Base-by-base conservation (phyloP, 1,140 invertebrate species). In the Euwallacea similis region DNA sequence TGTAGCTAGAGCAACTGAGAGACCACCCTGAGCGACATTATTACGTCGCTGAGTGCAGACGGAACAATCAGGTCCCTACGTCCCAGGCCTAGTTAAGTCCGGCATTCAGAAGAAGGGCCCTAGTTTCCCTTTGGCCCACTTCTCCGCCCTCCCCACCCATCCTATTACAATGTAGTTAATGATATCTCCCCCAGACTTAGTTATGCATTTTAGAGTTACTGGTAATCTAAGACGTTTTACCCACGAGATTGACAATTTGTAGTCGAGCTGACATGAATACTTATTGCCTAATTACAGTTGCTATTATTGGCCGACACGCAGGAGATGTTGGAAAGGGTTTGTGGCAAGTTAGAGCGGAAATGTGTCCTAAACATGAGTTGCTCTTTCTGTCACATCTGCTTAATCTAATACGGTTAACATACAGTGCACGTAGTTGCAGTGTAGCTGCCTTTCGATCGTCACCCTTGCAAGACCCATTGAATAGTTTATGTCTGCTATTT, bases 131-230 rank as follows among this genome's bases (percentile, higher is more conserved):
- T 65, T 66, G 43, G 44, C 42, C 62, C 55, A 41, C 13, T 53
- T 61, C 69, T 0, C 6, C n/a, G 8, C 47, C 10, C 10, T 10
- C 33, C 59, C 33, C 58, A 47, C 64, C 73, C 44, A 44, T 43
- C 44, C 68, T 50, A 71, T 71, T 67, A 74, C 73, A 71, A 74
- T 74, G 65, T 75, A 68, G 71, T 72, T 74, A 75, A 76, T 76
- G 73, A 75, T 75, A 55, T 66, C 64, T 42, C 50, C 68, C 54
- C 59, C 64, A 47, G 70, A 73, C 68, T 76, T 65, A 76, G 75
- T 76, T 75, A 76, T 76, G 75, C 66, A 76, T 76, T 76, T 76
- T 76, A 76, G 74, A 76, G 75, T 76, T 73, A 70, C 50, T 69
- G 47, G 66, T 69, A 76, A 76, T 76, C 73, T 75, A 73, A 76